These are phyloP conservation scores for Montipora sp. DNA, from an alignment of 64 coral and sea anemone species.

Conservation along the genomic window DNA sequence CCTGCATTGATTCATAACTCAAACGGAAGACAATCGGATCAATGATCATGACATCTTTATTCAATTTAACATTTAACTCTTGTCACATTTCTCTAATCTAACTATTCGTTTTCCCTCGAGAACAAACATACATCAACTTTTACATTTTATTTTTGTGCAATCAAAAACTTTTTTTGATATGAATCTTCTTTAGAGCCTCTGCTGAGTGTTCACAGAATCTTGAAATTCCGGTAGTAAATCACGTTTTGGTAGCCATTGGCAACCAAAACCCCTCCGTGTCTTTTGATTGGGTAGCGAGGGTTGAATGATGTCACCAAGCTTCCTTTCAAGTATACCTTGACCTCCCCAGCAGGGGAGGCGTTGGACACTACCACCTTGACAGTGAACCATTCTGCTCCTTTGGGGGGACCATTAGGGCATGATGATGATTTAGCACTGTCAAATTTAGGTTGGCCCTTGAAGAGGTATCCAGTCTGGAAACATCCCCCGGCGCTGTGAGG, in stretches of 20 bases:
- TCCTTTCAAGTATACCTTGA: constrained; percentile 11
- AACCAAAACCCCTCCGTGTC: constrained; percentile 51
- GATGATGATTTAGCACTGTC: background rate
- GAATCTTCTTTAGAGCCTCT: background rate
- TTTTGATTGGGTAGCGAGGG: constrained; percentile 45
- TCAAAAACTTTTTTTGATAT: background rate
- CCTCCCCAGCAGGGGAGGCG: constrained; percentile 15
- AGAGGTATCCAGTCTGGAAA: constrained; percentile 60
- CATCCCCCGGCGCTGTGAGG: constrained; percentile 39
- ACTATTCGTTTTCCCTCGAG: too few species aligned
- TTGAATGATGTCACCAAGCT: constrained; percentile 31
- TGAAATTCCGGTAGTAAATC: constrained; percentile 45
- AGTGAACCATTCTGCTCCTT: constrained; percentile 57
- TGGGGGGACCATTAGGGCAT: constrained; percentile 64
- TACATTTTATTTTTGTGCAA: background rate
- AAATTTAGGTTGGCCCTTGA: constrained; percentile 58
- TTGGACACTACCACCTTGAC: constrained; percentile 38
- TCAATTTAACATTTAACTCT: too few species aligned
- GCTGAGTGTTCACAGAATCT: constrained; percentile 16
- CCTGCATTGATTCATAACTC: too few species aligned
- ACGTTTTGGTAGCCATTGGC: constrained; percentile 62
- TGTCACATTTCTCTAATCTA: too few species aligned
- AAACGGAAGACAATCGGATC: too few species aligned
- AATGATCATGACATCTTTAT: too few species aligned
- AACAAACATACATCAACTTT: too few species aligned